phyloP scores from a whole-genome alignment of 2,797 vertebrate genomes.

The Cynodonichthys magdalenae region DNA sequence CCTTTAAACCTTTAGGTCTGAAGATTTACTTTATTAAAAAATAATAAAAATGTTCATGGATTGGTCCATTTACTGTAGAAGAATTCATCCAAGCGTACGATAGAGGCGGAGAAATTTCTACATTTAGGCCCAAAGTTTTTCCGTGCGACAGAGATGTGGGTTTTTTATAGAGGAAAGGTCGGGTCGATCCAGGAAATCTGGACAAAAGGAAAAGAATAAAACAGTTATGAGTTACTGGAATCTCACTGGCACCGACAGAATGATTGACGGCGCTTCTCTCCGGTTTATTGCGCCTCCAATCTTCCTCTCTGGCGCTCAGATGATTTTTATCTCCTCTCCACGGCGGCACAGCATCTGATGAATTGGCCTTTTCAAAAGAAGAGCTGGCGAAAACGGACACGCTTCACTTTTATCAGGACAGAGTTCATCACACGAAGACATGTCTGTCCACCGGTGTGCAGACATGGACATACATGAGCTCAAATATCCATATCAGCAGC shows the following conservation, averaged over 20 bases:
- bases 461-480: conserved; percentile 32
- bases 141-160: too few species aligned
- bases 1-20: too few species aligned
- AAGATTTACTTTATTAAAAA: too few species aligned
- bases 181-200: too few species aligned
- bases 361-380: conserved; percentile 59
- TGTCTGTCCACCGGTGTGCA: conserved; percentile 17
- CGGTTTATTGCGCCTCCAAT: conserved; percentile 46
- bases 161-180: too few species aligned
- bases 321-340: conserved; percentile 55
- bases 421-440: conserved; percentile 38
- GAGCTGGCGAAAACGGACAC: conserved; percentile 35
- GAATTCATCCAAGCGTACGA: too few species aligned
- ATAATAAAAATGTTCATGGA: too few species aligned
- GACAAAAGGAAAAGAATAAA: too few species aligned
- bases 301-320: conserved; percentile 49
- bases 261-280: conserved; percentile 58
- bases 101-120: too few species aligned
- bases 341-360: conserved; percentile 50
- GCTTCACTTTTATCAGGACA: conserved; percentile 55
- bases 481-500: conserved; percentile 39
- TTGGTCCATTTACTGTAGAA: too few species aligned
- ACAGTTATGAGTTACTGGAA: conserved; percentile 58
- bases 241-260: conserved; percentile 66
- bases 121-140: too few species aligned